Base-by-base conservation (phyloP, 2,113 vertebrate species). In the Corythoichthys intestinalis region DNA sequence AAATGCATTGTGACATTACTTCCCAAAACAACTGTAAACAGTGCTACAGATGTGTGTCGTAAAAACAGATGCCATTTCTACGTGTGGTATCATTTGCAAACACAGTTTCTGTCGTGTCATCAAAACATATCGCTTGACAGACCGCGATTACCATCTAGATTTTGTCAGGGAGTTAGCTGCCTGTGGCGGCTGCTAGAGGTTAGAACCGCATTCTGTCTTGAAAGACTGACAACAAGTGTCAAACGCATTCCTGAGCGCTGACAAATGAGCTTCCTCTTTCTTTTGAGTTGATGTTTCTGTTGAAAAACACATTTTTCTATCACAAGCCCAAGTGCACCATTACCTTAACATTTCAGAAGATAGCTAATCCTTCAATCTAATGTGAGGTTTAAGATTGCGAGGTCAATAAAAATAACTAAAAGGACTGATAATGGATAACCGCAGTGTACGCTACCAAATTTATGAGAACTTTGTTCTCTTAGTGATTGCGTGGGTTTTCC, bases 91-190 rank as follows among this genome's bases (percentile, higher is more conserved):
- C 41, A 44, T 44, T 5, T 8, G 41, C 62, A 66, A 50, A 13
- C 13, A 68, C 49, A 28, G 20, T 53, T 82, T 67, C 72, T 72
- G 47, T 67, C 6, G 37, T 17, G 53, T 72, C 72, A 79, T 72
- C 52, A 39, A 62, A n/a, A 60, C 74, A 60, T 67, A 54, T 72
- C 69, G 39, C 46, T 39, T 53, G 70, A 54, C 12, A 34, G 59
- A 66, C n/a, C 2, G 12, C 0, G 69, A 84, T 82, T 62, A 70
- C 47, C 62, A 85, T 80, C 82, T 73, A 53, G 69, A 74, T 71
- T 67, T 71, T 81, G 73, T 82, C 69, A 60, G 66, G 20, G 39
- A 54, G 39, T 62, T 78, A 75, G 46, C 56, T 78, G 77, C 72
- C 70, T 84, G 69, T 65, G 9, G 71, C 44, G 17, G 48, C 63